Evolutionary conservation across 1,140 invertebrate species (phyloP), one percentile per base, ranked within the genome.

Genomic region (Drosophila baimaii): DNA sequence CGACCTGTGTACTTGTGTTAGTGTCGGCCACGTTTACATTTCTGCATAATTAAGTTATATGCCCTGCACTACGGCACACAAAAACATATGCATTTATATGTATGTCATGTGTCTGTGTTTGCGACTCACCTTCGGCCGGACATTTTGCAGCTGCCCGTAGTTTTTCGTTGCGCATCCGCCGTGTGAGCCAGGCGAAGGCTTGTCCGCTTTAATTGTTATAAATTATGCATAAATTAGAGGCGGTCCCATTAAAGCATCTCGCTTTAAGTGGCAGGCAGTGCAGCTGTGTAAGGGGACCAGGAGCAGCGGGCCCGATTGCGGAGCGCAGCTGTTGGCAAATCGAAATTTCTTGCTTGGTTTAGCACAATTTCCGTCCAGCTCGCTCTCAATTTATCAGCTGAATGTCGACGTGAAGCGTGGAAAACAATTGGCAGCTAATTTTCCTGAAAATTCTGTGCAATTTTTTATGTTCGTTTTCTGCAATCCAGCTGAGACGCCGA

Each of bases 341-440:
- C 65, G 62, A 86, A 86, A 88, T 86, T 86, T 86, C 83, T 66
- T 77, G 79, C 83, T 88, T 88, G 83, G 77, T 70, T 80, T 83
- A 55, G 59, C 83, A 86, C 83, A 82, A 86, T 86, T 88, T 86
- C 83, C 83, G 76, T 73, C 75, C 54, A 51, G 51, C 29, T 29
- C 69, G 51, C 27, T 47, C 52, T 37, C 79, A 77, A 86, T 88
- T 86, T 88, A 86, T 86, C 83, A 88, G 76, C 35, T 73, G 69
- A 63, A 85, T 79, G 65, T 88, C 85, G 82, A 83, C 71, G 71
- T 57, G 59, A 61, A 56, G 76, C 81, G 66, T 73, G 69, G 71
- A 86, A 88, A 86, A 86, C 83, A 86, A 86, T 86, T 86, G 83
- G 83, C 83, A 86, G 83, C 83, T 86, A 86, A 86, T 86, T 86